phyloP scores from a whole-genome alignment of 64 coral and sea anemone genomes.

The Montipora sp. region DNA sequence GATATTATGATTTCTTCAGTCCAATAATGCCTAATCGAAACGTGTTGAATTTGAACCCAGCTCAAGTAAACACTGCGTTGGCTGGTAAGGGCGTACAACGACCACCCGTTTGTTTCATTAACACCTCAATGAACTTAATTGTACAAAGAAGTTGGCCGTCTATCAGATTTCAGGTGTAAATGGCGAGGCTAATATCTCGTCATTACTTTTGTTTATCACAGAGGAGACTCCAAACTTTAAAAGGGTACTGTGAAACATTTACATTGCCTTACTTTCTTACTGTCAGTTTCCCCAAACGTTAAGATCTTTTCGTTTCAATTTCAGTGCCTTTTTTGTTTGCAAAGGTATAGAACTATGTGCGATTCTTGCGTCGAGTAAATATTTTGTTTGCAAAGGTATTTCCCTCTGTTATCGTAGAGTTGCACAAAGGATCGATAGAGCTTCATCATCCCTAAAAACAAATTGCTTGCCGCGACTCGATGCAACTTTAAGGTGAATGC shows the following conservation, averaged over 20 bases:
- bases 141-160: background rate
- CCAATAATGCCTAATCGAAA: background rate
- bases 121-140: background rate
- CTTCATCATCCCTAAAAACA: too few species aligned
- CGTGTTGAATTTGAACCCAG: background rate
- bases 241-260: background rate
- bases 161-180: constrained; percentile 1
- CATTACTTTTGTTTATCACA: background rate
- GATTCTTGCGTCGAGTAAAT: background rate
- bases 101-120: constrained; percentile 26
- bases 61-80: background rate
- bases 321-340: background rate
- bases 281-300: background rate
- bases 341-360: background rate
- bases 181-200: background rate
- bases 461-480: too few species aligned
- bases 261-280: background rate
- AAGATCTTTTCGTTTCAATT: background rate
- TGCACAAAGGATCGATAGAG: too few species aligned
- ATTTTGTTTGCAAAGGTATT: constrained; percentile 3
- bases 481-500: too few species aligned
- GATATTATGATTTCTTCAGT: background rate
- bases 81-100: background rate
- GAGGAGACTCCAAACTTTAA: background rate
- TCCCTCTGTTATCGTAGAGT: background rate